A percentile compares a stretch with the other conserved stretches of the same genome.
phyloP scores from a whole-genome alignment of 2,888 invertebrate species.

The Andrena flavipes region DNA sequence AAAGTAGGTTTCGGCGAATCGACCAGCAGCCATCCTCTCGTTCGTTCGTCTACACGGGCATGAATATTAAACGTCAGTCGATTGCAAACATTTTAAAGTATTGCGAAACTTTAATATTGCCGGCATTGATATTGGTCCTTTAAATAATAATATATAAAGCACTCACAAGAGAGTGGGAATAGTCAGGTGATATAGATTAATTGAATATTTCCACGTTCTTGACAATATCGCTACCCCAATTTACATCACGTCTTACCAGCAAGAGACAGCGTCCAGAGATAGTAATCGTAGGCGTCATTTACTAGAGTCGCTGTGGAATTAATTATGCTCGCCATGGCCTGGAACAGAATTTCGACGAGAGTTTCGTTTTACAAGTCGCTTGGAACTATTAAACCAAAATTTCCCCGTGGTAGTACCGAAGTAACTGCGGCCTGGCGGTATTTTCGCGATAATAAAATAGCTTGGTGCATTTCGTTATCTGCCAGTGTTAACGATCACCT shows the following conservation, averaged over 20 bases:
- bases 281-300: constrained; percentile 88
- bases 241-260: constrained; percentile 87
- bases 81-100: not conserved
- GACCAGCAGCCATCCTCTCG: constrained; percentile 94
- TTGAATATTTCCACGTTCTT: not conserved
- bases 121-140: not conserved
- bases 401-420: no score
- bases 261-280: constrained; percentile 91
- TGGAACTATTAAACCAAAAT: not conserved
- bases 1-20: constrained; percentile 92
- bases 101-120: no score
- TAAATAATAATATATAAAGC: not conserved
- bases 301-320: constrained; percentile 83
- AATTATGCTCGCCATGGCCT: constrained; percentile 82
- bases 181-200: no score
- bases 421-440: no score
- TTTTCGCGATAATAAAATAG: no score
- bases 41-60: constrained; percentile 88
- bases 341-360: constrained; percentile 53
- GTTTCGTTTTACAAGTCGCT: not conserved
- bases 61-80: not conserved
- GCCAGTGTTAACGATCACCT: no score
- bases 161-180: no score
- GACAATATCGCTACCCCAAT: not conserved
- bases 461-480: no score